Evolutionary conservation across 2,888 invertebrate species (phyloP).

Genomic region (Drosophila cracens): DNA sequence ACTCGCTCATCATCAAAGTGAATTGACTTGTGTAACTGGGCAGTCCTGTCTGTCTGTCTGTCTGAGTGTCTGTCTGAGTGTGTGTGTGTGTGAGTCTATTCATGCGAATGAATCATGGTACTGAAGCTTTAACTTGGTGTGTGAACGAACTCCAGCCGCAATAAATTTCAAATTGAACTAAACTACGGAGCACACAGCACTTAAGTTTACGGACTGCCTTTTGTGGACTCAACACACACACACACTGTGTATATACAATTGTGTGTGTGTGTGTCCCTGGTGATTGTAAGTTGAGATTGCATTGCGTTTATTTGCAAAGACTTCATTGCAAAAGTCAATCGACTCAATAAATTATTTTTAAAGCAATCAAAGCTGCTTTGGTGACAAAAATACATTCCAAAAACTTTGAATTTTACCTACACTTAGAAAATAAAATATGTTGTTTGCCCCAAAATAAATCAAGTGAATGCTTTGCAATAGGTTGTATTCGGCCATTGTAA

Average conservation of each 20-base stretch:
- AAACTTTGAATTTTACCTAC: slow-evolving; percentile 39
- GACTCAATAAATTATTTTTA: slow-evolving; percentile 82
- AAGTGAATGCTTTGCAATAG: background rate
- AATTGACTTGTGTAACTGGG: slow-evolving; percentile 74
- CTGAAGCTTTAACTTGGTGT: slow-evolving; percentile 74
- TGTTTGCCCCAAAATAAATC: background rate
- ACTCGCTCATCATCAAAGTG: slow-evolving; percentile 63
- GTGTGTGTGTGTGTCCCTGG: slow-evolving; percentile 36
- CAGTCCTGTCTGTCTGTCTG: slow-evolving; percentile 1
- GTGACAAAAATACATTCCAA: slow-evolving; percentile 71
- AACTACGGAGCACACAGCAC: slow-evolving; percentile 55
- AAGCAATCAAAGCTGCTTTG: slow-evolving; percentile 75
- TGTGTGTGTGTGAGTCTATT: slow-evolving; percentile 17
- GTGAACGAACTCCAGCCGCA: slow-evolving; percentile 78
- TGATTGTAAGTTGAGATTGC: slow-evolving; percentile 72
- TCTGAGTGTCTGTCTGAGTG: slow-evolving; percentile 6
- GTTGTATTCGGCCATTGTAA: background rate
- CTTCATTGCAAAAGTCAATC: slow-evolving; percentile 77
- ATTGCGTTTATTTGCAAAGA: slow-evolving; percentile 77
- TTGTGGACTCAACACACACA: slow-evolving; percentile 63
- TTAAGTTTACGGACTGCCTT: slow-evolving; percentile 56
- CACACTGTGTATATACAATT: slow-evolving; percentile 13
- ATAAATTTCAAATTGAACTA: slow-evolving; percentile 78
- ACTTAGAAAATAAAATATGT: background rate
- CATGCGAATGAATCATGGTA: slow-evolving; percentile 73